Base-by-base conservation (phyloP, 2,888 invertebrate species). In the Zaprionus bogoriensis region DNA sequence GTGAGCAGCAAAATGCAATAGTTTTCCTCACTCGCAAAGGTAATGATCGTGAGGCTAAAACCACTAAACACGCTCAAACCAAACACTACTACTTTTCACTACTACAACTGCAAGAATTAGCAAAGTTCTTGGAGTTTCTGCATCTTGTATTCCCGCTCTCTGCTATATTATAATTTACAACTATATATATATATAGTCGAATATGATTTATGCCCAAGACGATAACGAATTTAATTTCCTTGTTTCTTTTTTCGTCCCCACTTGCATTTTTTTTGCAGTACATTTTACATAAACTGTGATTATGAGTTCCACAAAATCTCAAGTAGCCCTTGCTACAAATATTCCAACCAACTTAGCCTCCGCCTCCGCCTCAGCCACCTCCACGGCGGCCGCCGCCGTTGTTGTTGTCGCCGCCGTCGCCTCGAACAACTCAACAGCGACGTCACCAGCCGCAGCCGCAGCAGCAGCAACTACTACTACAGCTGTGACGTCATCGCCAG, bases 251-350 rank as follows among this genome's bases (percentile, higher is more conserved):
- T 4, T 20, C 0, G 3, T 20, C 59, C 52, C 9, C 38, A 41
- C 4, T 36, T n/a, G n/a, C n/a, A n/a, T n/a, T 41, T 70, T 50
- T 41, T 48, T 77, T 84, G 27, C 77, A 90, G 88, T 87, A 80
- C 79, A 86, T 81, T 77, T 78, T 81, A 88, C 73, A 80, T 85
- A 84, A 87, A 82, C 88, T 89, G 89, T 90, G 90, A 90, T 90
- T 90, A 91, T 91, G 91, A 91, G 91, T 90, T 90, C 91, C 87
- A 89, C 88, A 75, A 91, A 91, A 88, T 88, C 90, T 77, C 91
- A 91, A 89, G 87, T 91, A 84, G 91, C 90, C 76, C 88, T 90
- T 75, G 90, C 90, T 89, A 87, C 90, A 87, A 90, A 88, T 89
- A 88, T 89, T 88, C 87, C 90, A 88, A 89, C 87, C 80, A 81